Evolutionary conservation across 2,113 vertebrate genomes (phyloP).

Genomic region (Chaetops frenatus): DNA sequence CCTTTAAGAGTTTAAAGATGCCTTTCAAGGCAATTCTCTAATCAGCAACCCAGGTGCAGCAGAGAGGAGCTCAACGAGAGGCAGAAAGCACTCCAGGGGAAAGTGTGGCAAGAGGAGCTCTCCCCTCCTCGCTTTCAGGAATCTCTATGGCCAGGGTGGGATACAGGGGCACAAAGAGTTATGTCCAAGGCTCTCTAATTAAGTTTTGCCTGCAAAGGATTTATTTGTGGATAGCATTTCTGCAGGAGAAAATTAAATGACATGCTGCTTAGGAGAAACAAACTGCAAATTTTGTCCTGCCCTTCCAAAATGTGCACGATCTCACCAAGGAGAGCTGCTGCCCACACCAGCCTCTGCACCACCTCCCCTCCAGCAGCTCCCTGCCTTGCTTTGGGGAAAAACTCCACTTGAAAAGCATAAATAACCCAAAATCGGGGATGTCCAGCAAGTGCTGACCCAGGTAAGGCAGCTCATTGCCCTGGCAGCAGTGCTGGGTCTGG

Average conservation of each 20-base stretch:
- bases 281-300: neutral
- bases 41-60: slow-evolving; percentile 38
- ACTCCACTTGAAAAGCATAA: neutral
- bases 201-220: neutral
- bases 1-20: slow-evolving; percentile 1
- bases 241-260: neutral
- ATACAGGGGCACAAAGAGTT: neutral
- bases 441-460: neutral
- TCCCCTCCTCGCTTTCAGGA: accelerated
- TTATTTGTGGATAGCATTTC: neutral
- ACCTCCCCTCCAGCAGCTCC: neutral
- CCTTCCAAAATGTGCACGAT: neutral
- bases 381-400: neutral
- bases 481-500: neutral
- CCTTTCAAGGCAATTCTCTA: slow-evolving; percentile 26
- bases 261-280: neutral
- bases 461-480: neutral
- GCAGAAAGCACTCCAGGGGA: neutral
- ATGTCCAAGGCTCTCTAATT: neutral
- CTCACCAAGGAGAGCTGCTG: neutral
- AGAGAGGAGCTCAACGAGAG: neutral
- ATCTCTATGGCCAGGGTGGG: neutral
- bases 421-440: neutral
- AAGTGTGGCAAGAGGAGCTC: neutral
- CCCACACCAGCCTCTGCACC: neutral